Conservation (phyloP, 2,888 invertebrate species). For the Cybosia mesomella region DNA sequence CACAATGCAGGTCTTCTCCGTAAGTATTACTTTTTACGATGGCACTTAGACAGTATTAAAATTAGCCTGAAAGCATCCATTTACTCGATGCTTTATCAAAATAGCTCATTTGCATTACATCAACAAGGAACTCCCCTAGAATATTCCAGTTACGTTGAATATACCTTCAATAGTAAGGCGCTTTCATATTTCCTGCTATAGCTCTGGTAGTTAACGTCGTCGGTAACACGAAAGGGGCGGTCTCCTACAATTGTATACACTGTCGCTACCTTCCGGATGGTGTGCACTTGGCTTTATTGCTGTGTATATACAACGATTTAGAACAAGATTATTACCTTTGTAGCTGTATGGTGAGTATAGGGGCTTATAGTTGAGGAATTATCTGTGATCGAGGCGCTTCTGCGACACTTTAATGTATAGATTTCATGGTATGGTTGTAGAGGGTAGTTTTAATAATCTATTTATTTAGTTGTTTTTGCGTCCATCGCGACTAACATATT, state of each 20-base stretch:
- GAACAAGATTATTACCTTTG: constrained; percentile 12
- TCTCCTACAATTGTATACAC: constrained; percentile 56
- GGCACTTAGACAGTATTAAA: neutral
- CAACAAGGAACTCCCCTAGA: constrained; percentile 4
- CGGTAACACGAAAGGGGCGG: constrained; percentile 72
- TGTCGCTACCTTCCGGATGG: constrained; percentile 49
- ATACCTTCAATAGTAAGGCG: constrained; percentile 45
- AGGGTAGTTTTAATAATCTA: neutral
- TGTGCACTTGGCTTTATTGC: constrained; percentile 42
- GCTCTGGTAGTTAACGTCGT: constrained; percentile 51
- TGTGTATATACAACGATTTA: constrained; percentile 38
- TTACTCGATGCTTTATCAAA: constrained; percentile 2
- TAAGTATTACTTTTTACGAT: neutral
- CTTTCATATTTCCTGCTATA: constrained; percentile 48
- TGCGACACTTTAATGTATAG: neutral
- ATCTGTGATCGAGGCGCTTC: neutral
- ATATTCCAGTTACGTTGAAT: constrained; percentile 28
- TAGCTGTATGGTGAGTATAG: constrained; percentile 6
- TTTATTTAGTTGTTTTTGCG: too few species aligned
- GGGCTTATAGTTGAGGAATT: neutral
- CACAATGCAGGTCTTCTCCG: neutral
- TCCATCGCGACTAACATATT: too few species aligned
- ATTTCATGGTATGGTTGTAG: neutral
- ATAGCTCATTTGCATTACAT: constrained; percentile 20
- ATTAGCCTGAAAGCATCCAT: constrained; percentile 3